Evolutionary conservation across 2,797 vertebrate genomes (phyloP).

Genomic region (Melanotaenia maccullochi): DNA sequence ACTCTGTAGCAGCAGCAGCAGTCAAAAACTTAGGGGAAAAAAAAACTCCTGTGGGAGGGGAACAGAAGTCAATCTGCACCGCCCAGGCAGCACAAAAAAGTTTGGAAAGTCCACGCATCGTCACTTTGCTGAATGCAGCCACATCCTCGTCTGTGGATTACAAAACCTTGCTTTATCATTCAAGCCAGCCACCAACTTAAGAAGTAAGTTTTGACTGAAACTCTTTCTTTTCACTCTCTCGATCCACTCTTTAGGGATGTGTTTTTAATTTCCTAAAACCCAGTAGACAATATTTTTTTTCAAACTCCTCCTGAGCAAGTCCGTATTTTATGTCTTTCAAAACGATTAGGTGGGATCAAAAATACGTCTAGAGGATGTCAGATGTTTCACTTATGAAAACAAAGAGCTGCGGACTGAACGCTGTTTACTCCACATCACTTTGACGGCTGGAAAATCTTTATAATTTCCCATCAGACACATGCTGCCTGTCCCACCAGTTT

Average conservation of each 20-base stretch:
- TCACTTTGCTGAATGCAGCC: constrained; percentile 38
- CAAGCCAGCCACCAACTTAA: background rate
- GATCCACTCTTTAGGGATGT: background rate
- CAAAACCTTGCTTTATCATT: constrained; percentile 7
- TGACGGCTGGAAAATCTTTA: background rate
- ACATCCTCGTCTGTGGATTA: constrained; percentile 66
- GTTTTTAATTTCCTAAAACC: background rate
- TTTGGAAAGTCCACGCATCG: constrained; percentile 62
- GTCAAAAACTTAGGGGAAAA: background rate
- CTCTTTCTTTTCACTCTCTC: constrained; percentile 7
- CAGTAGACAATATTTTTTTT: background rate
- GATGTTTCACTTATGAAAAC: background rate
- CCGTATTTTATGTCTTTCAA: background rate
- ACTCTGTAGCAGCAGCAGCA: constrained; percentile 10
- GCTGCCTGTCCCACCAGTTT: background rate
- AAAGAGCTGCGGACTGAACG: background rate
- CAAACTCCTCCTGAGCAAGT: background rate
- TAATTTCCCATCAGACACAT: background rate
- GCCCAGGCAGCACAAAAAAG: constrained; percentile 66
- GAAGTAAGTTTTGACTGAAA: constrained; percentile 60
- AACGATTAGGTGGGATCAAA: background rate
- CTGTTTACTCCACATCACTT: background rate
- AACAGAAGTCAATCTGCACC: constrained; percentile 52
- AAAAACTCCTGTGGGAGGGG: constrained; percentile 55
- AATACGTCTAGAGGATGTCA: background rate